Percentiles rank a stretch among this genome's conserved stretches.
Conservation (phyloP, 53 echinoderm and acorn worm species). For the Echinometra lucunter region DNA sequence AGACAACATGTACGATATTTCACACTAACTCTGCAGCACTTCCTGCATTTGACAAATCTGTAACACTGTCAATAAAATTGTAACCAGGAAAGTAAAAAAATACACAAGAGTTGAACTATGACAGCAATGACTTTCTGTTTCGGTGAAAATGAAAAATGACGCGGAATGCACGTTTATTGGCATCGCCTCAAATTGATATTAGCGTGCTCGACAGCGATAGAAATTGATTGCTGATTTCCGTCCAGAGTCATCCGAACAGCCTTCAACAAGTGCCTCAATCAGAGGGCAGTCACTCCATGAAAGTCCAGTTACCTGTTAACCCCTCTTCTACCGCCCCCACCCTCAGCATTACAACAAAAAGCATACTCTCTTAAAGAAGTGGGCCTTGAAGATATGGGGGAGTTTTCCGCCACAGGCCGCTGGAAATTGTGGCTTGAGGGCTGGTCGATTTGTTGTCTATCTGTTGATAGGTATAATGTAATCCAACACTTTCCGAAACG, state of each 20-base stretch:
- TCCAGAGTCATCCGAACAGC: background rate
- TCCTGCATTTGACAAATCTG: background rate
- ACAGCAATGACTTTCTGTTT: background rate
- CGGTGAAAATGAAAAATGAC: conserved; percentile 7
- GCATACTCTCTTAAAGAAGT: too few relatives aligned
- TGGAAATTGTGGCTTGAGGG: too few relatives aligned
- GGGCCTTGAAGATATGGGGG: too few relatives aligned
- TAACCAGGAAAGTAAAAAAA: background rate
- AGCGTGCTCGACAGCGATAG: background rate
- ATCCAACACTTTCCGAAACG: too few relatives aligned
- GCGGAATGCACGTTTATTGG: conserved; percentile 16
- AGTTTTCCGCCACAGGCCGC: too few relatives aligned
- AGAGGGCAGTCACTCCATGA: background rate
- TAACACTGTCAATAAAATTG: background rate
- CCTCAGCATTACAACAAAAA: too few relatives aligned
- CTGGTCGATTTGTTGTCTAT: too few relatives aligned
- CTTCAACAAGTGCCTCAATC: background rate
- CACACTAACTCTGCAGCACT: background rate
- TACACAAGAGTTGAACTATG: background rate
- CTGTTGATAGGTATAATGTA: too few relatives aligned
- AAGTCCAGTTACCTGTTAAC: background rate
- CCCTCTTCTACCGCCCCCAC: background rate
- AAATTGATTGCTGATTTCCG: conserved; percentile 41
- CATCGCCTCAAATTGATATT: background rate
- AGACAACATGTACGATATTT: too few relatives aligned